phyloP scores from a whole-genome alignment of 2,113 vertebrate genomes.

The Perca fluviatilis region DNA sequence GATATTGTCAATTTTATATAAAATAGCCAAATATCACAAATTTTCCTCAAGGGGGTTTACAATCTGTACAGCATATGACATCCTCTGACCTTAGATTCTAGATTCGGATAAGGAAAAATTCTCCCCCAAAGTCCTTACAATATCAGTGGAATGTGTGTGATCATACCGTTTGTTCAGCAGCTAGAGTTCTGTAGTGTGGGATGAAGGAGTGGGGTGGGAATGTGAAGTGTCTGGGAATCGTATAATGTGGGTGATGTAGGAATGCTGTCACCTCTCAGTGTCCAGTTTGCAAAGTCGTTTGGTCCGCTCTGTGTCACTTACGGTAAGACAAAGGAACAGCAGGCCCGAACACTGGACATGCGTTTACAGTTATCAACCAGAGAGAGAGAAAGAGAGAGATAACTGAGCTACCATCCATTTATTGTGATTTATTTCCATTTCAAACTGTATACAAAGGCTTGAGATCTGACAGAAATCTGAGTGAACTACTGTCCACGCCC shows the following conservation, averaged over 20 bases:
- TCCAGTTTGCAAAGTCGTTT: background rate
- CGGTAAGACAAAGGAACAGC: background rate
- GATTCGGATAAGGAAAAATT: no score
- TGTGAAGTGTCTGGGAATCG: constrained; percentile 32
- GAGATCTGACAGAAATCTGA: background rate
- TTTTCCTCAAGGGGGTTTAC: no score
- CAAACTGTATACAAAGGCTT: background rate
- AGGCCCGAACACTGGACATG: background rate
- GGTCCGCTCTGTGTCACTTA: background rate
- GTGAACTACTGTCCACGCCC: background rate
- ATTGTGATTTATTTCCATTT: background rate
- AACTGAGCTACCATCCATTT: background rate
- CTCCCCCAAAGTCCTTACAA: no score
- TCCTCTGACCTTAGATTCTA: no score
- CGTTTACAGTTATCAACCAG: background rate
- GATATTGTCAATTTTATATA: background rate
- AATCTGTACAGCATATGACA: no score
- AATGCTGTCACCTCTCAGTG: constrained; percentile 36
- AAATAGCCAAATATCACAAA: no score
- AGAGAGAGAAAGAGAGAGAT: background rate
- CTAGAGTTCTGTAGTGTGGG: constrained; percentile 2
- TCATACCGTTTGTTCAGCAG: background rate
- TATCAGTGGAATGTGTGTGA: background rate
- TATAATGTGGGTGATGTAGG: constrained; percentile 17
- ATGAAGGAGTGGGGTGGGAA: constrained; percentile 35